A percentile compares a stretch with the other conserved stretches of the same genome.
Evolutionary conservation across 2,888 invertebrate species (phyloP).

Genomic region (Xestia xanthographa): DNA sequence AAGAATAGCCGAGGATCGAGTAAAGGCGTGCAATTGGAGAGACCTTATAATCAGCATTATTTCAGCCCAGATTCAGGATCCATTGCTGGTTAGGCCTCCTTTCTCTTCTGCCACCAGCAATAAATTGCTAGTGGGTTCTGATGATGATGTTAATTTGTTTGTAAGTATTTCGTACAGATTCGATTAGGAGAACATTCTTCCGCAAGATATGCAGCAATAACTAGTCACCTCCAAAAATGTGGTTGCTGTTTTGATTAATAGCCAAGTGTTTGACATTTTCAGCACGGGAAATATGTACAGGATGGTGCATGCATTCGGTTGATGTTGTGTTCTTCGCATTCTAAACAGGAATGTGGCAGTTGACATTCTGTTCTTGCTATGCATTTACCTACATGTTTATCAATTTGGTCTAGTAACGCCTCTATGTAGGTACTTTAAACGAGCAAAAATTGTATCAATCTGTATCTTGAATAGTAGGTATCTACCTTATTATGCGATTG

Average conservation of each 20-base stretch:
- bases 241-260: conserved; percentile 50
- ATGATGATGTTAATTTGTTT: not conserved
- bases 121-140: not conserved
- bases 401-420: not conserved
- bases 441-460: not conserved
- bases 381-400: not conserved
- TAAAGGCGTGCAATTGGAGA: not conserved
- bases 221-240: conserved; percentile 43
- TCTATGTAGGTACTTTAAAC: not conserved
- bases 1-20: too few relatives aligned
- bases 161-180: not conserved
- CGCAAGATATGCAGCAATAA: conserved; percentile 1
- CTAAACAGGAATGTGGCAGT: conserved; percentile 30
- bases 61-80: not conserved
- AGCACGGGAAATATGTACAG: conserved; percentile 46
- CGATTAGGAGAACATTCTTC: conserved; percentile 19
- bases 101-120: not conserved
- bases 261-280: conserved; percentile 54
- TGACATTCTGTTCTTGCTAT: not conserved
- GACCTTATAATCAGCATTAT: not conserved
- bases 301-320: conserved; percentile 25
- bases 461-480: not conserved
- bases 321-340: conserved; percentile 42
- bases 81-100: too few relatives aligned
- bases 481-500: not conserved